phyloP scores from a whole-genome alignment of 2,113 vertebrate species.

The Setophaga coronata region DNA sequence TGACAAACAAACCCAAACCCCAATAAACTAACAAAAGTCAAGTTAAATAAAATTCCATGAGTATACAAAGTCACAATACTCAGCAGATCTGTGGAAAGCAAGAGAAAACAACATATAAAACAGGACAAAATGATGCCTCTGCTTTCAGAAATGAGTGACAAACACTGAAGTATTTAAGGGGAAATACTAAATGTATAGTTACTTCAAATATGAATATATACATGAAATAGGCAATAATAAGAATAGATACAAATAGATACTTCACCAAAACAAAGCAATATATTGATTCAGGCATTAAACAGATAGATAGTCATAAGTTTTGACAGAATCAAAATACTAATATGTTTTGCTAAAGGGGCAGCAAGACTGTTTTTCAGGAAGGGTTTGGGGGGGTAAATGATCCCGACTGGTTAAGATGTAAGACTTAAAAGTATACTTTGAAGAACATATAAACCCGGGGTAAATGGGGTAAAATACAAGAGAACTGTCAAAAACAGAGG shows the following conservation, averaged over 20 bases:
- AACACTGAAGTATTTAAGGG: background rate
- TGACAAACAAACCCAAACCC: background rate
- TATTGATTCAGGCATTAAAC: background rate
- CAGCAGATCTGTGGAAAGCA: background rate
- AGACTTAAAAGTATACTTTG: background rate
- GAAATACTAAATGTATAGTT: background rate
- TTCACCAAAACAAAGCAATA: background rate
- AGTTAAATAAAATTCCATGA: background rate
- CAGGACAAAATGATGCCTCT: background rate
- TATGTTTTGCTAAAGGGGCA: background rate
- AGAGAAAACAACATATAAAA: background rate
- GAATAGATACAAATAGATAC: background rate
- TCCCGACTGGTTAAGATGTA: background rate
- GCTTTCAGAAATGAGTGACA: background rate
- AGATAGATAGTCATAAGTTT: background rate
- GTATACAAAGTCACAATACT: background rate
- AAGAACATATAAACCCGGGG: background rate
- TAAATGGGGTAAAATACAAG: background rate
- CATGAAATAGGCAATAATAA: background rate
- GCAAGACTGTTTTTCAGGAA: background rate
- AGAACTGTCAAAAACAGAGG: background rate
- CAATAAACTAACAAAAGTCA: background rate
- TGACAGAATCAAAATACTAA: background rate
- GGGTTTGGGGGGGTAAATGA: accelerated
- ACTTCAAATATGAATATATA: background rate